These are phyloP conservation scores for Eristalis pertinax DNA, from an alignment of 2,888 invertebrate genomes.

Conservation along the genomic window DNA sequence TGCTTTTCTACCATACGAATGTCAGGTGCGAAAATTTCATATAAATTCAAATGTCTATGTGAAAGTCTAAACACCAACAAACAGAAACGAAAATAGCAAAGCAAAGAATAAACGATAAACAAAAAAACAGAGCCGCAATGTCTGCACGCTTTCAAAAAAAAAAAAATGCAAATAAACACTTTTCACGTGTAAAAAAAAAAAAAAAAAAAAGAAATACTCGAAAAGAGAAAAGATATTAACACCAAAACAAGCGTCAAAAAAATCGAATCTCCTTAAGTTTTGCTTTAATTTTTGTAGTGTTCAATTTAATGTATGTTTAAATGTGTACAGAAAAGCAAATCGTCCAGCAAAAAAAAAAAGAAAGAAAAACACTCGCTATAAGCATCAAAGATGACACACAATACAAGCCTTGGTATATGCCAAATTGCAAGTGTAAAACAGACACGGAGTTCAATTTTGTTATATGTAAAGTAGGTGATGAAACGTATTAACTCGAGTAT, in stretches of 20 bases:
- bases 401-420: slow-evolving; percentile 70
- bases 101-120: slow-evolving; percentile 30
- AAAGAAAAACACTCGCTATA: slow-evolving; percentile 69
- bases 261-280: slow-evolving; percentile 80
- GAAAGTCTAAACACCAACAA: slow-evolving; percentile 58
- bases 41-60: slow-evolving; percentile 60
- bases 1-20: slow-evolving; percentile 98
- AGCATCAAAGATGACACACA: slow-evolving; percentile 46
- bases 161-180: slow-evolving; percentile 17
- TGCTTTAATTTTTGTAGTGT: slow-evolving; percentile 81
- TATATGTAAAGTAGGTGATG: slow-evolving; percentile 8
- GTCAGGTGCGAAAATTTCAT: slow-evolving; percentile 87
- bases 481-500: slow-evolving; percentile 18
- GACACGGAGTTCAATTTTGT: slow-evolving; percentile 41
- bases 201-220: no score
- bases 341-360: slow-evolving; percentile 73
- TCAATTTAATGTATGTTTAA: slow-evolving; percentile 81
- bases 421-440: slow-evolving; percentile 74
- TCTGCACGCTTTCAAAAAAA: slow-evolving; percentile 45
- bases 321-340: slow-evolving; percentile 81
- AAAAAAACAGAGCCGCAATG: slow-evolving; percentile 28
- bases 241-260: slow-evolving; percentile 8
- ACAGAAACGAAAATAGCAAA: slow-evolving; percentile 7
- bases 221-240: no score
- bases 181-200: slow-evolving; percentile 16